Conservation (phyloP, 2,113 vertebrate species). For the Arenaria interpres region DNA sequence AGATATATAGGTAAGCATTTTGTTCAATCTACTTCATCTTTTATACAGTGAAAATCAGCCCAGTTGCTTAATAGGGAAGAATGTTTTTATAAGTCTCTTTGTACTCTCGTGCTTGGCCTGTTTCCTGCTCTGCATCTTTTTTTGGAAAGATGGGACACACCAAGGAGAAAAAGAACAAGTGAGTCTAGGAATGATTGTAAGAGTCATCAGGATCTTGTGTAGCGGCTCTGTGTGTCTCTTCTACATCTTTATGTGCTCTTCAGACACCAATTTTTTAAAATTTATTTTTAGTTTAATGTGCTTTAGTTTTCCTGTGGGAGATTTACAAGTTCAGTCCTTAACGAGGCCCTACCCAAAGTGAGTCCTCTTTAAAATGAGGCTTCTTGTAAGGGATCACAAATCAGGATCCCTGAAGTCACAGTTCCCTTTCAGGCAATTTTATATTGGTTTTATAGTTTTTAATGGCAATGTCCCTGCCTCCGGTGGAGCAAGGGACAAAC, state of each 20-base stretch:
- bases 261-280: not conserved
- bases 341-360: not conserved
- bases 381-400: not conserved
- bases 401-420: not conserved
- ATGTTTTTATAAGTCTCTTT: not conserved
- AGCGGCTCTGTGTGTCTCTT: not conserved
- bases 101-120: not conserved
- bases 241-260: not conserved
- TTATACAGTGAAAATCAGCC: conserved; percentile 16
- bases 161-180: not conserved
- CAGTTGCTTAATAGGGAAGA: not conserved
- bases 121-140: not conserved
- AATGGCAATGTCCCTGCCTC: not conserved
- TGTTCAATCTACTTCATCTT: not conserved
- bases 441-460: not conserved
- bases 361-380: not conserved
- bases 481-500: not conserved
- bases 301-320: not conserved
- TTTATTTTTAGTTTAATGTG: not conserved
- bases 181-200: not conserved
- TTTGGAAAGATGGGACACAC: not conserved
- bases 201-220: not conserved
- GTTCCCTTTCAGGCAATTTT: not conserved
- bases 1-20: not conserved
- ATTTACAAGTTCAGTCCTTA: not conserved